Percentiles rank a stretch among this genome's conserved stretches.
Conservation (phyloP, 2,113 vertebrate species). For the Myrmecobius fasciatus region DNA sequence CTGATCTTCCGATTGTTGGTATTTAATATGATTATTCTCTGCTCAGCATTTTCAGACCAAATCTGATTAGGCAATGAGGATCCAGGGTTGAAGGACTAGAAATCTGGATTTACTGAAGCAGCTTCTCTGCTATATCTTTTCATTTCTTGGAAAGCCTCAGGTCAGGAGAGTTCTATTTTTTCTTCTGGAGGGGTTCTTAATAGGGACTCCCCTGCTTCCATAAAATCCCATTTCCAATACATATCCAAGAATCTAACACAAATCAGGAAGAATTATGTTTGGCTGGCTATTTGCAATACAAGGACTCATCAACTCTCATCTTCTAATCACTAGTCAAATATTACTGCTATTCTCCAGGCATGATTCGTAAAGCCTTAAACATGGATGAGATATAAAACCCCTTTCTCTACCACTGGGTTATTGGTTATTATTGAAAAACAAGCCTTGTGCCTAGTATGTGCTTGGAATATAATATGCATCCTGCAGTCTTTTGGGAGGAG, state of each 20-base stretch:
- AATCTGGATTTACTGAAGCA: slow-evolving; percentile 70
- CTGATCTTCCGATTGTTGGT: slow-evolving; percentile 74
- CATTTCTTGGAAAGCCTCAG: background rate
- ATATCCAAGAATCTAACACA: slow-evolving; percentile 22
- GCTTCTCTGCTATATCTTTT: slow-evolving; percentile 11
- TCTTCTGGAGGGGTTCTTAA: background rate
- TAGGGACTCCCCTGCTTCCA: background rate
- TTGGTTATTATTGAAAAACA: background rate
- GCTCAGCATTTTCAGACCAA: slow-evolving; percentile 70
- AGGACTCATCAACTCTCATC: background rate
- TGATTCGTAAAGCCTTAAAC: background rate
- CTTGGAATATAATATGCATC: background rate
- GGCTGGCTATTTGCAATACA: background rate
- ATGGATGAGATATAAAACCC: background rate
- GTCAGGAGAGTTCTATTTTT: background rate
- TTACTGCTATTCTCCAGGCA: background rate
- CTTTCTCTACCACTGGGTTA: background rate
- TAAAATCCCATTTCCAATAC: slow-evolving; percentile 52
- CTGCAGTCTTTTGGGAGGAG: background rate
- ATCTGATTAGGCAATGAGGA: slow-evolving; percentile 53
- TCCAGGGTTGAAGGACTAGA: slow-evolving; percentile 39
- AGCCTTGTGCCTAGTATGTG: background rate
- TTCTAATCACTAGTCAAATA: background rate
- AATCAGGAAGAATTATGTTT: background rate
- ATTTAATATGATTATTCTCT: slow-evolving; percentile 57